These are phyloP conservation scores for Protobothrops flavoviridis DNA, from an alignment of 2,113 vertebrate species.

Conservation along the genomic window DNA sequence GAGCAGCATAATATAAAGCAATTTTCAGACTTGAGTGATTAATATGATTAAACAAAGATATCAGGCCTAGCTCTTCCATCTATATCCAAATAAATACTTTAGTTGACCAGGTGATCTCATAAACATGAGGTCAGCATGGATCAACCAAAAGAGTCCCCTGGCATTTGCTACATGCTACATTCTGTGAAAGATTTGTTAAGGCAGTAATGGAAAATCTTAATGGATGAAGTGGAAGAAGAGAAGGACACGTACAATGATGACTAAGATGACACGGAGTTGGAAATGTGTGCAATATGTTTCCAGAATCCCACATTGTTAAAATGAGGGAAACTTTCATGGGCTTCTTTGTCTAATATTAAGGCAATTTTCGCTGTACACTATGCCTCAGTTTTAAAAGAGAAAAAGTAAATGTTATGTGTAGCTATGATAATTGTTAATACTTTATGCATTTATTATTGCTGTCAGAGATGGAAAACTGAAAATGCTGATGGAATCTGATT, in stretches of 20 bases:
- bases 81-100: slow-evolving; percentile 31
- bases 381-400: not conserved
- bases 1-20: not conserved
- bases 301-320: not conserved
- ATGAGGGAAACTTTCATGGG: not conserved
- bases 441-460: not conserved
- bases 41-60: slow-evolving; percentile 13
- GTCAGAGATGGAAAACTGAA: not conserved
- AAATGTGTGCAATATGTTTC: not conserved
- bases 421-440: not conserved
- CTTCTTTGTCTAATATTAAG: not conserved
- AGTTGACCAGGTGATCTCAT: slow-evolving; percentile 27
- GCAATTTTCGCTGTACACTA: not conserved
- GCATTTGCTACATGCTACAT: slow-evolving; percentile 31
- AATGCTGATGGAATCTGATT: not conserved
- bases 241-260: slow-evolving; percentile 1
- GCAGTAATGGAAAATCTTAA: slow-evolving; percentile 26
- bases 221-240: not conserved
- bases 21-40: slow-evolving; percentile 25
- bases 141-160: slow-evolving; percentile 14
- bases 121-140: slow-evolving; percentile 13
- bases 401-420: not conserved
- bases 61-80: slow-evolving; percentile 1
- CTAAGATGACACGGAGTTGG: slow-evolving; percentile 12
- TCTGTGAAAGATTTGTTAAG: slow-evolving; percentile 26